Conservation (phyloP, 2,888 invertebrate species). For the Charanyca ferruginea region DNA sequence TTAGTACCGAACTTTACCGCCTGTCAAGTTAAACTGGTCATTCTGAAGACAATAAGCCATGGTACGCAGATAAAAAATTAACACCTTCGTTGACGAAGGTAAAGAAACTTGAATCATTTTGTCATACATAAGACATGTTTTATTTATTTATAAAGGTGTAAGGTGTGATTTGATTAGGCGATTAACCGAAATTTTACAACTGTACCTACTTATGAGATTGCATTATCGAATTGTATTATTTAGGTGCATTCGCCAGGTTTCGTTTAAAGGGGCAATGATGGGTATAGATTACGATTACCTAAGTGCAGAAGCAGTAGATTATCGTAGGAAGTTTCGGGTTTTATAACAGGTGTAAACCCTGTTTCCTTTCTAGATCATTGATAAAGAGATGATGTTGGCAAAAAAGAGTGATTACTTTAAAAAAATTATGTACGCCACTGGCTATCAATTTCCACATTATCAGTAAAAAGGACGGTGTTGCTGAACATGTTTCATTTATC, state of each 20-base stretch:
- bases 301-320: not conserved
- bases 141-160: slow-evolving; percentile 47
- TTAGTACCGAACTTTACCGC: not conserved
- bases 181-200: slow-evolving; percentile 54
- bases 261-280: slow-evolving; percentile 10
- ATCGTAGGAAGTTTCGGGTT: not conserved
- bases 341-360: slow-evolving; percentile 30
- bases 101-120: slow-evolving; percentile 51
- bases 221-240: slow-evolving; percentile 16
- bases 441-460: not conserved
- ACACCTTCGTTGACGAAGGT: slow-evolving; percentile 71
- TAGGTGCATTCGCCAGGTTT: slow-evolving; percentile 16
- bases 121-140: slow-evolving; percentile 42
- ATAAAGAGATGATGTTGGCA: slow-evolving; percentile 10
- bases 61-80: slow-evolving; percentile 81
- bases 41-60: slow-evolving; percentile 71
- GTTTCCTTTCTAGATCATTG: slow-evolving; percentile 37
- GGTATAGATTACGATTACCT: slow-evolving; percentile 1
- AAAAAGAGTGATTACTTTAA: not conserved
- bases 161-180: slow-evolving; percentile 54
- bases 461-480: not conserved
- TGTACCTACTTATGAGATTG: slow-evolving; percentile 44
- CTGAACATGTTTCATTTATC: not conserved
- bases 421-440: not conserved
- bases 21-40: slow-evolving; percentile 5